Evolutionary conservation across 2,888 invertebrate species (phyloP), one percentile per base, ranked within the genome.

Genomic region (Melanostoma mellinum): DNA sequence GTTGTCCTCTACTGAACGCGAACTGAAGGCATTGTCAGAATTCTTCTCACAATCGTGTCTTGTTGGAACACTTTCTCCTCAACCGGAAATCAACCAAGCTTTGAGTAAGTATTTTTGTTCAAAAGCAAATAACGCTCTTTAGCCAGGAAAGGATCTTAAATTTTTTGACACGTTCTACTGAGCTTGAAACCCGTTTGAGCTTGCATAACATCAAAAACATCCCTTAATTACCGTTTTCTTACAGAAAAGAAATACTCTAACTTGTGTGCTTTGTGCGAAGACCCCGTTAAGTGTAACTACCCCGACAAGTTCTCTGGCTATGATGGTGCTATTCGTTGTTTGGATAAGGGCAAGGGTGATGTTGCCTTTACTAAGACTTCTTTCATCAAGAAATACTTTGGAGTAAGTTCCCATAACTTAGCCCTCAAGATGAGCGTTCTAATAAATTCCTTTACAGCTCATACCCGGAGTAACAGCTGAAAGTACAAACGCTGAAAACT

Each of bases 321-420:
- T 89, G 95, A 96, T 85, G 98, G 98, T 0, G 96, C 97, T 0
- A 92, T 97, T 55, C 92, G 95, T 35, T 98, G 98, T 89, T 91
- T 98, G 78, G 94, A 95, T 1, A 94, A 95, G 86, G 95, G 96
- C 86, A 94, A 94, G 2, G 97, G 97, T 0, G 94, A 97, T 87
- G 94, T 98, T 2, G 97, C 97, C 9, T 97, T 96, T 92, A 96
- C 96, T 9, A 97, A 96, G 90, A 95, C 96, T 79, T 95, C 95
- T 87, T 96, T 93, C 87, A 95, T 96, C 46, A 93, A 94, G 88
- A 94, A 95, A 89, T 96, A 95, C 93, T 96, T 96, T 88, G 96
- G 95, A 72, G 94, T 95, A 91, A 87, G 89, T 87, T 40, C 10
- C 38, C 5, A n/a, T 30, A 6, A 10, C 3, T 9, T 8, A 20